phyloP scores from a whole-genome alignment of 2,888 invertebrate species.

The Mongoloraphidia duomilia region DNA sequence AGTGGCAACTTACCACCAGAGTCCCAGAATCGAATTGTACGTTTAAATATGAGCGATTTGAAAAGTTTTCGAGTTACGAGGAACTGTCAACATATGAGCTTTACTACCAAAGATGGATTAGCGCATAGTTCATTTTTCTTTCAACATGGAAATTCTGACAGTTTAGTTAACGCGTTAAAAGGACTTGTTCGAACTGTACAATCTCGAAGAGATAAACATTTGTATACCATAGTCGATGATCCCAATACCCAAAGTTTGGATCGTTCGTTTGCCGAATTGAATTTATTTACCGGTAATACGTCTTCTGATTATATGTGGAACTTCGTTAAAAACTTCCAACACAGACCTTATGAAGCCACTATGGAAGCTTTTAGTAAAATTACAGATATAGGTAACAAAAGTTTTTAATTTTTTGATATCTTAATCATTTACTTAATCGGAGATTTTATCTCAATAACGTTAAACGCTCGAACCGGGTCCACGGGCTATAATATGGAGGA shows the following conservation, averaged over 20 bases:
- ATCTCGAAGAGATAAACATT: conserved; percentile 54
- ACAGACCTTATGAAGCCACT: conserved; percentile 69
- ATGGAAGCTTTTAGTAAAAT: conserved; percentile 78
- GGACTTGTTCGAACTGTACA: conserved; percentile 49
- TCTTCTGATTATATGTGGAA: conserved; percentile 49
- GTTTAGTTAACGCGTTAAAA: conserved; percentile 48
- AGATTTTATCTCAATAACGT: no score
- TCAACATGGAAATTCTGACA: conserved; percentile 73
- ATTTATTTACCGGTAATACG: conserved; percentile 59
- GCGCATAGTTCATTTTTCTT: conserved; percentile 73
- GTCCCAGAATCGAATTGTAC: conserved; percentile 33
- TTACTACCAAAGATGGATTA: conserved; percentile 56
- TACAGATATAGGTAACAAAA: conserved; percentile 52
- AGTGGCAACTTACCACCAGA: conserved; percentile 36
- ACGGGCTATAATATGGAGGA: no score
- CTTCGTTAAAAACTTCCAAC: conserved; percentile 40
- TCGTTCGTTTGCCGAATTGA: conserved; percentile 75
- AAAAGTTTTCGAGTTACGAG: conserved; percentile 46
- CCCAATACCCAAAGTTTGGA: conserved; percentile 54
- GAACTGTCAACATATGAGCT: conserved; percentile 39
- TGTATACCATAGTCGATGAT: conserved; percentile 55
- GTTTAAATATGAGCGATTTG: conserved; percentile 45
- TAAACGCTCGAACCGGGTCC: no score
- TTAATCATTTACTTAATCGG: no score
- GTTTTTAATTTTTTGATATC: no score